A percentile compares a stretch with the other conserved stretches of the same genome.
Evolutionary conservation across 2,888 invertebrate genomes (phyloP).

Genomic region (Drosophila colorata): DNA sequence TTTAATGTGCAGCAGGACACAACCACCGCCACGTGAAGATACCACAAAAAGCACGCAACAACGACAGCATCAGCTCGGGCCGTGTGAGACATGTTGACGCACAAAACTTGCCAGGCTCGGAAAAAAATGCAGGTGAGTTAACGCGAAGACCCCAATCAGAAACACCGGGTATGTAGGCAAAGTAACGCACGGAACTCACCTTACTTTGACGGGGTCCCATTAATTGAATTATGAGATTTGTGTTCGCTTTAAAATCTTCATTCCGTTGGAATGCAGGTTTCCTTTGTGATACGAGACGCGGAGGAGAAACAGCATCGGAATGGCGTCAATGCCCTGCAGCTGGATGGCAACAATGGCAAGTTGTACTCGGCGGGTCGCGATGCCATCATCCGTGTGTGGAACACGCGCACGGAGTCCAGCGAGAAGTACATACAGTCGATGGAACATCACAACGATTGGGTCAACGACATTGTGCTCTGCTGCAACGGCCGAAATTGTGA

Average conservation of each 20-base stretch:
- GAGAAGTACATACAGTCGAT: conserved; percentile 96
- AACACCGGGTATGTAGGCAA: conserved; percentile 51
- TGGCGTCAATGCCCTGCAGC: conserved; percentile 97
- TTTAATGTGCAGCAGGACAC: conserved; percentile 56
- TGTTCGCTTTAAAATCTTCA: not conserved
- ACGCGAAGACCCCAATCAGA: conserved; percentile 43
- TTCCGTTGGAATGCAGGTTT: conserved; percentile 88
- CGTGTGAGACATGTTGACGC: conserved; percentile 85
- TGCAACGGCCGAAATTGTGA: conserved; percentile 97
- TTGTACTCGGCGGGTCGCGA: conserved; percentile 97
- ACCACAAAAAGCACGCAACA: conserved; percentile 41
- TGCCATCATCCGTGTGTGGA: conserved; percentile 98
- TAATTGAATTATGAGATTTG: conserved; percentile 34
- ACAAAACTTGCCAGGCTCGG: conserved; percentile 85
- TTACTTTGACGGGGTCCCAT: not conserved
- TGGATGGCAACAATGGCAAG: conserved; percentile 94
- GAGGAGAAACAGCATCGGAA: conserved; percentile 97
- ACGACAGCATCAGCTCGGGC: conserved; percentile 40
- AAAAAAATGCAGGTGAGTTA: conserved; percentile 86
- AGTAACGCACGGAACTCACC: not conserved
- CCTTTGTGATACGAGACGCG: conserved; percentile 98
- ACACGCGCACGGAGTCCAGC: conserved; percentile 87
- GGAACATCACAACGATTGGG: conserved; percentile 99
- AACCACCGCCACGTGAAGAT: conserved; percentile 40
- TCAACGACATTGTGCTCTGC: conserved; percentile 99